Base-by-base conservation (phyloP, 64 coral and sea anemone species). In the Montipora foliosa region DNA sequence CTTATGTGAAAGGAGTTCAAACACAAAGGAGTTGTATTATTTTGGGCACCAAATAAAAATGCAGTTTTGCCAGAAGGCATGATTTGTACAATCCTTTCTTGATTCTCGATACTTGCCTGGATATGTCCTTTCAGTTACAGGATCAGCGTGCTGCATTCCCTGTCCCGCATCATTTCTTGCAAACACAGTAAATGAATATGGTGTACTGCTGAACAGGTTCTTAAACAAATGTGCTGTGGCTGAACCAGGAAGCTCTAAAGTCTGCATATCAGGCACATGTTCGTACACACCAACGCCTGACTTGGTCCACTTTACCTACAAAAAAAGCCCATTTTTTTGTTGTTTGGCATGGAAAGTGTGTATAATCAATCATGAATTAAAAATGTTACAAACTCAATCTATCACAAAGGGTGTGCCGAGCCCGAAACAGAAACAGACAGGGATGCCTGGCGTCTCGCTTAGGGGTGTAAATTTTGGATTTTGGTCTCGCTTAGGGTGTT, bases 281-380 rank as follows among this genome's bases (percentile, higher is more conserved):
- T 11, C 2, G 9, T 14, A 5, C 19, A 50, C 46, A 48, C 16
- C 64, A 3, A 87, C 57, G 46, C 21, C 6, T 5, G 53, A 49
- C 49, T 93, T 88, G 1, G 61, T 75, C 75, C 75, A 93, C 10
- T 16, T 69, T 3, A 93, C 80, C 92, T 93, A 52, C n/a, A 61
- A 37, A 14, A 74, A 89, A 77, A 3, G n/a, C 51, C 60, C n/a
- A 14, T 29, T 29, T 29, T 29, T 29, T 25, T 25, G 25, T 25
- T 25, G 25, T 25, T 25, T 25, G 25, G 25, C 25, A 25, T 25
- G 25, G 25, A 25, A 25, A 37, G 29, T 37, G 29, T 37, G 29
- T 37, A 37, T 37, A 37, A 37, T 37, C 29, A 37, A 37, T 37
- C 29, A 37, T 37, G 29, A 37, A 37, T 37, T 37, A 37, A 37